A percentile compares a stretch with the other conserved stretches of the same genome.
phyloP scores from a whole-genome alignment of 2,888 invertebrate species.

The Hesperia comma region DNA sequence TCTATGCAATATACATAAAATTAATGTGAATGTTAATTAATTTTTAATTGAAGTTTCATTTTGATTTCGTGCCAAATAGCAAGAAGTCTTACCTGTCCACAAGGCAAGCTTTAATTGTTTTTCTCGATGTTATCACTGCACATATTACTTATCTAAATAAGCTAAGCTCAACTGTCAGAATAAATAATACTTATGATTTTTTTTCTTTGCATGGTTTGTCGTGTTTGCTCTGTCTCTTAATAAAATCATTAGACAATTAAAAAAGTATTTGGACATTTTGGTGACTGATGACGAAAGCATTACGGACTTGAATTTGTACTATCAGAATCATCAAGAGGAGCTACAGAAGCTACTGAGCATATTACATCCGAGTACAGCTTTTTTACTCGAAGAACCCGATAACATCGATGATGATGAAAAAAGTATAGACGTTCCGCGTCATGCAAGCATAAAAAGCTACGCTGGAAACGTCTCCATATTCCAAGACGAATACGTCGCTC shows the following conservation, averaged over 20 bases:
- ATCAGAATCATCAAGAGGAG: conserved; percentile 72
- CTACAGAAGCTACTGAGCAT: conserved; percentile 67
- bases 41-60: conserved; percentile 25
- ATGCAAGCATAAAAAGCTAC: conserved; percentile 62
- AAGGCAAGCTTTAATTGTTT: conserved; percentile 35
- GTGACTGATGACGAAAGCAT: conserved; percentile 76
- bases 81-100: conserved; percentile 34
- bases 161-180: conserved; percentile 22
- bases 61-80: conserved; percentile 34
- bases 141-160: conserved; percentile 16
- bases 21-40: neutral
- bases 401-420: conserved; percentile 70
- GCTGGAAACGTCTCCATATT: conserved; percentile 68
- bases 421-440: conserved; percentile 57
- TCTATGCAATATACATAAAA: neutral
- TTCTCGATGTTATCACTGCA: conserved; percentile 39
- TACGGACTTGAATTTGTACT: conserved; percentile 71
- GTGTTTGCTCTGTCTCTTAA: conserved; percentile 53
- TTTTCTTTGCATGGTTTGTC: conserved; percentile 80
- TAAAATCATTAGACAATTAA: conserved; percentile 71
- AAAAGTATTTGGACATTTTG: conserved; percentile 86
- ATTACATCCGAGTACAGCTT: conserved; percentile 68
- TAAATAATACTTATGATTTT: conserved; percentile 60
- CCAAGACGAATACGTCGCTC: conserved; percentile 67
- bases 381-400: conserved; percentile 69